Evolutionary conservation across 2,888 invertebrate species (phyloP).

Genomic region (Caenorhabditis angaria): DNA sequence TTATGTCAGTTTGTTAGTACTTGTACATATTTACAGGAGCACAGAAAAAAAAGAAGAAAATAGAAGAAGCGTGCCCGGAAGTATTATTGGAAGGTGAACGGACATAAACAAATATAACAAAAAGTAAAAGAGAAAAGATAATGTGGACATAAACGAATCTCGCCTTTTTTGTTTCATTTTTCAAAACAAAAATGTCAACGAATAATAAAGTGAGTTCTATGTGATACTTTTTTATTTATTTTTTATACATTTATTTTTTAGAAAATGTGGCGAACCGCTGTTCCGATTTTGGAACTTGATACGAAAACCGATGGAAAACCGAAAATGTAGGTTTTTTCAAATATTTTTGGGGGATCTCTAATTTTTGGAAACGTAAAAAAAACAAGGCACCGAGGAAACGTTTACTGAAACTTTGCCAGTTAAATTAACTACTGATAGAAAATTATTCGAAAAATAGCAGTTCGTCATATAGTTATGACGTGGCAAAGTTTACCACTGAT

Average conservation of each 20-base stretch:
- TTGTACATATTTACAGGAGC: background rate
- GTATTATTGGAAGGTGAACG: background rate
- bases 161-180: background rate
- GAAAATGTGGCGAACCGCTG: background rate
- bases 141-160: background rate
- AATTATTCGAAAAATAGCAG: no score
- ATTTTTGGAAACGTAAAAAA: background rate
- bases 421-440: no score
- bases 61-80: constrained; percentile 1
- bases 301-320: background rate
- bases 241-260: background rate
- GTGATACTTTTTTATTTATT: no score
- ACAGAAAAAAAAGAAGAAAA: no score
- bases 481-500: no score
- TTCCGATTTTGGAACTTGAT: background rate
- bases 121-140: no score
- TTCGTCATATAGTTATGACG: no score
- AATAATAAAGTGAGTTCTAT: background rate
- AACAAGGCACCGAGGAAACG: no score
- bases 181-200: background rate
- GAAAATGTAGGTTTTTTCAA: background rate
- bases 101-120: background rate
- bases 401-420: no score
- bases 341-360: no score
- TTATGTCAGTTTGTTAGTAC: background rate